Evolutionary conservation across 2,113 vertebrate species (phyloP).

Genomic region (Propithecus coquereli): DNA sequence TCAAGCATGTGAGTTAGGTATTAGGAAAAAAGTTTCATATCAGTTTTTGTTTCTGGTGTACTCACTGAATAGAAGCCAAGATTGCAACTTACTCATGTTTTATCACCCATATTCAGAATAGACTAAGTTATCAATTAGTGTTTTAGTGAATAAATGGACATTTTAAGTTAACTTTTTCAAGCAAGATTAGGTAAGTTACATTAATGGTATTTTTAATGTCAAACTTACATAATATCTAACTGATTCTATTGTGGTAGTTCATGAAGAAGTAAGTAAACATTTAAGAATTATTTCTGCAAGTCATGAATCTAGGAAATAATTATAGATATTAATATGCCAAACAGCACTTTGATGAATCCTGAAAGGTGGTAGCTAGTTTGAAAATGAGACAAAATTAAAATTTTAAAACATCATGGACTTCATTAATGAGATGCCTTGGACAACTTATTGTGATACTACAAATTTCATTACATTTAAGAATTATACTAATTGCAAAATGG

Average conservation of each 20-base stretch:
- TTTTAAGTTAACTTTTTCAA: conserved; percentile 26
- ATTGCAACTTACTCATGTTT: not conserved
- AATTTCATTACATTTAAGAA: conserved; percentile 1
- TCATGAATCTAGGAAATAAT: not conserved
- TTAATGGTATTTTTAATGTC: not conserved
- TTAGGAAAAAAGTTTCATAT: not conserved
- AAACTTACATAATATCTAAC: conserved; percentile 16
- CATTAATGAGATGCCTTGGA: not conserved
- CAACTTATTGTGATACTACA: not conserved
- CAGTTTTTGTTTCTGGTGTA: not conserved
- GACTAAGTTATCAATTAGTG: not conserved
- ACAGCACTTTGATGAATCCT: not conserved
- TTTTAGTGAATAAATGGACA: not conserved
- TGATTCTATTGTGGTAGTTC: not conserved
- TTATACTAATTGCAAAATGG: not conserved
- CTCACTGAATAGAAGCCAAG: not conserved
- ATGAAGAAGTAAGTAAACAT: conserved; percentile 35
- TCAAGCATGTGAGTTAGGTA: not conserved
- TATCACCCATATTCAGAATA: conserved; percentile 12
- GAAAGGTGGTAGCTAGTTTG: conserved; percentile 5
- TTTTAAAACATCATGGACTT: not conserved
- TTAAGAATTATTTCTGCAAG: conserved; percentile 16
- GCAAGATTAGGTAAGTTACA: not conserved
- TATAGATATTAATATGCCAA: not conserved
- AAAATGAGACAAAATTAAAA: conserved; percentile 17